Base-by-base conservation (phyloP, 2,888 invertebrate species). In the Nomada hirtipes region DNA sequence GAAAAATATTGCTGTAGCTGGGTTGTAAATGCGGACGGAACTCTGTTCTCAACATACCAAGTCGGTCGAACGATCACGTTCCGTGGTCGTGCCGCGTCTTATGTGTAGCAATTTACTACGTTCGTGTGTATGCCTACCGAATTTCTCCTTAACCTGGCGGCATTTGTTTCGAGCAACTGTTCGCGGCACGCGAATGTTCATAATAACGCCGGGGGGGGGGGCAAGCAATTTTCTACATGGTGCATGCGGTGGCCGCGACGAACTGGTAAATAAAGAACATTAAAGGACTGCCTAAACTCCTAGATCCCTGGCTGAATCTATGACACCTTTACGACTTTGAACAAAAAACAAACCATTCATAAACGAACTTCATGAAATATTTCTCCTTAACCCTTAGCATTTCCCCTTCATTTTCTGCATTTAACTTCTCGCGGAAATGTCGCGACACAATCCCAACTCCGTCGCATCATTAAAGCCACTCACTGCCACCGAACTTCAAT, bases 151-250 rank as follows among this genome's bases (percentile, higher is more conserved):
- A 81, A n/a, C 63, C 68, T 55, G 57, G 76, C 50, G 26, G 50
- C 74, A 71, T 82, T 77, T 76, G 69, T 79, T 82, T 80, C 78
- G 72, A 50, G 73, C 74, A 44, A 82, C 73, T 75, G 80, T 69
- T 71, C 73, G 72, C 76, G 82, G 76, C 86, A 86, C 88, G 79
- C 86, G 85, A 84, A 88, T 86, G 75, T 86, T 88, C 88, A 86
- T 88, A 88, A 86, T 89, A 87, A 83, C 79, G 74, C 53, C 77
- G 67, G 68, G 74, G 23, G 1, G 53, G 64, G 23, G 1, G 53
- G 64, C 60, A 53, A 42, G 82, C 64, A 86, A 81, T 81, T 86
- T 86, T 75, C 55, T 69, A 74, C 7, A 26, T 50, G 36, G 36
- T 70, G 80, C 57, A 67, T 72, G 74, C 77, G 57, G 65, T 60